A percentile compares a stretch with the other conserved stretches of the same genome.
phyloP scores from a whole-genome alignment of 2,113 vertebrate species.

The Gracilinanus agilis region DNA sequence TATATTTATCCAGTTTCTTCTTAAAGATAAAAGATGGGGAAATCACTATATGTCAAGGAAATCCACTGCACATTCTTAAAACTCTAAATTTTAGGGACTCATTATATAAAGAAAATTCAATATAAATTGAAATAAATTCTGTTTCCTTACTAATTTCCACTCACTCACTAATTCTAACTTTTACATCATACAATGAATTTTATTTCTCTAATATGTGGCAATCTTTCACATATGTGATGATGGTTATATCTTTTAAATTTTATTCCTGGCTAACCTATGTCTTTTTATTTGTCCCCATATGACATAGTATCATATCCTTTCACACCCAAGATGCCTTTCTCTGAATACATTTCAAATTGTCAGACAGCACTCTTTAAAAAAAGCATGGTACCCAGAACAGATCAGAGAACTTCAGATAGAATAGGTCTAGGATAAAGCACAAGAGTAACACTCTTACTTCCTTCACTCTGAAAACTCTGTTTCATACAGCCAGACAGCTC shows the following conservation, averaged over 20 bases:
- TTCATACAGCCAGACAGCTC: neutral
- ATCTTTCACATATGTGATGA: neutral
- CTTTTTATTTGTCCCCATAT: neutral
- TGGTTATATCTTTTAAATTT: neutral
- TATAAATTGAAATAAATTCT: neutral
- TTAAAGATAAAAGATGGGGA: neutral
- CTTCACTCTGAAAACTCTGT: neutral
- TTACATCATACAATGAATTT: neutral
- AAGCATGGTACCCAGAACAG: neutral
- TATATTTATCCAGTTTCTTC: neutral
- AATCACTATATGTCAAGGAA: neutral
- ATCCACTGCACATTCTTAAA: neutral
- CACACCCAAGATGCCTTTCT: neutral
- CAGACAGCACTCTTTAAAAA: neutral
- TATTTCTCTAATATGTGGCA: neutral
- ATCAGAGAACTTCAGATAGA: neutral
- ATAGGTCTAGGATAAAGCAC: neutral
- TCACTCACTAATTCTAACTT: neutral
- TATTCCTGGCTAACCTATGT: neutral
- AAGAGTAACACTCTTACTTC: neutral
- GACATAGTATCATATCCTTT: neutral
- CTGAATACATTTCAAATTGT: neutral
- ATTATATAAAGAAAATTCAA: neutral
- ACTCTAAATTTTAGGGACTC: neutral
- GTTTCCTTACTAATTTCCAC: neutral